phyloP scores from a whole-genome alignment of 2,888 invertebrate genomes.

The Cynaeus angustus region DNA sequence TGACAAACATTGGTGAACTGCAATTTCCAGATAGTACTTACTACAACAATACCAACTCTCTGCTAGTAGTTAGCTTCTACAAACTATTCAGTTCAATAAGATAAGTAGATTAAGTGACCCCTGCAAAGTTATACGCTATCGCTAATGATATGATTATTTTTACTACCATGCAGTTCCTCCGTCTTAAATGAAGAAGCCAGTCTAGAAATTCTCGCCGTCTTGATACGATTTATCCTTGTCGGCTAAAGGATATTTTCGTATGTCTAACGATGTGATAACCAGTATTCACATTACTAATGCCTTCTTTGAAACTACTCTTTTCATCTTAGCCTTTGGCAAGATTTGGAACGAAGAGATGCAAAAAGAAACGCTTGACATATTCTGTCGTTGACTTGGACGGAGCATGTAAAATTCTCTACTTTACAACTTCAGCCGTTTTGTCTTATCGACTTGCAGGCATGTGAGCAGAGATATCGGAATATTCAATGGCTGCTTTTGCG shows the following conservation, averaged over 20 bases:
- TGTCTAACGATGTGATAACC: neutral
- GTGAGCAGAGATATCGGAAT: constrained; percentile 20
- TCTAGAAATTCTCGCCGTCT: neutral
- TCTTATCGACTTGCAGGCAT: constrained; percentile 38
- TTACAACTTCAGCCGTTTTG: constrained; percentile 39
- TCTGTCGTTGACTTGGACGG: constrained; percentile 20
- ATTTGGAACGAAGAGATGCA: neutral
- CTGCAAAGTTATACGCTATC: constrained; percentile 9
- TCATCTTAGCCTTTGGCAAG: too few species aligned
- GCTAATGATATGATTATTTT: constrained; percentile 20
- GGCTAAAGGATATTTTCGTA: neutral
- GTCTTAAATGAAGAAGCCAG: too few species aligned
- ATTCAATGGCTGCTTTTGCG: constrained; percentile 29
- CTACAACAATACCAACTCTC: constrained; percentile 52
- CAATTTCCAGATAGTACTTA: constrained; percentile 53
- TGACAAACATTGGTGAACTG: constrained; percentile 56
- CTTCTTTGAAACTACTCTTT: constrained; percentile 1
- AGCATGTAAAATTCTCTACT: constrained; percentile 37
- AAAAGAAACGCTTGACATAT: constrained; percentile 37
- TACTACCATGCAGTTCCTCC: neutral
- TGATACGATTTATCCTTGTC: neutral
- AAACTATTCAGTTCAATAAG: constrained; percentile 52
- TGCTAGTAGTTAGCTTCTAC: constrained; percentile 47
- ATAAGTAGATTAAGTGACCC: constrained; percentile 52
- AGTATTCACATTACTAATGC: neutral